Evolutionary conservation across 2,113 vertebrate species (phyloP).

Genomic region (Speoplatyrhinus poulsoni): DNA sequence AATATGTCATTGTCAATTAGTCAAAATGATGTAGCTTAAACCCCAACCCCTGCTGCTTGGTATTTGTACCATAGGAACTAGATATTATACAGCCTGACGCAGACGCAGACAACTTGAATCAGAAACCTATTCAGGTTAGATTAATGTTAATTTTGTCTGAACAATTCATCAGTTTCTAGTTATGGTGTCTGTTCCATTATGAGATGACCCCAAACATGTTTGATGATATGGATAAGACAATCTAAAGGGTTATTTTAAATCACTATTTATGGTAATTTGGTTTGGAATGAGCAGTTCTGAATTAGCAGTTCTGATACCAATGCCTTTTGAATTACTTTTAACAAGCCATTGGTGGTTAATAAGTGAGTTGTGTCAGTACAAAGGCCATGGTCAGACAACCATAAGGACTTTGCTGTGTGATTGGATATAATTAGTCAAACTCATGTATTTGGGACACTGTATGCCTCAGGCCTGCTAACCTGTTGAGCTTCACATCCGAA

Average conservation of each 20-base stretch:
- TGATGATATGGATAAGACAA: not conserved
- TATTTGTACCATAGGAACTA: constrained; percentile 46
- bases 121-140: constrained; percentile 33
- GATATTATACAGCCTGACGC: constrained; percentile 37
- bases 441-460: constrained; percentile 19
- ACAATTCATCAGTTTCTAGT: constrained; percentile 13
- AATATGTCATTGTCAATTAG: constrained; percentile 29
- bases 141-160: constrained; percentile 1
- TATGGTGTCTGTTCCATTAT: constrained; percentile 9
- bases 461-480: constrained; percentile 64
- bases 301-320: not conserved
- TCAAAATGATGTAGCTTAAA: constrained; percentile 49
- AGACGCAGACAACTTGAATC: no score
- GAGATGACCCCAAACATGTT: constrained; percentile 34
- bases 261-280: not conserved
- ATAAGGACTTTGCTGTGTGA: constrained; percentile 27
- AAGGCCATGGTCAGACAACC: constrained; percentile 53
- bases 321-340: not conserved
- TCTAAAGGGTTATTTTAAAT: not conserved
- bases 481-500: constrained; percentile 47
- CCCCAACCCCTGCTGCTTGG: constrained; percentile 6
- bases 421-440: not conserved
- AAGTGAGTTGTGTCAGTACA: not conserved
- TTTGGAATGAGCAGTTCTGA: not conserved
- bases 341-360: not conserved